Evolutionary conservation across 2,888 invertebrate species (phyloP).

Genomic region (Polylopha cassiicola): DNA sequence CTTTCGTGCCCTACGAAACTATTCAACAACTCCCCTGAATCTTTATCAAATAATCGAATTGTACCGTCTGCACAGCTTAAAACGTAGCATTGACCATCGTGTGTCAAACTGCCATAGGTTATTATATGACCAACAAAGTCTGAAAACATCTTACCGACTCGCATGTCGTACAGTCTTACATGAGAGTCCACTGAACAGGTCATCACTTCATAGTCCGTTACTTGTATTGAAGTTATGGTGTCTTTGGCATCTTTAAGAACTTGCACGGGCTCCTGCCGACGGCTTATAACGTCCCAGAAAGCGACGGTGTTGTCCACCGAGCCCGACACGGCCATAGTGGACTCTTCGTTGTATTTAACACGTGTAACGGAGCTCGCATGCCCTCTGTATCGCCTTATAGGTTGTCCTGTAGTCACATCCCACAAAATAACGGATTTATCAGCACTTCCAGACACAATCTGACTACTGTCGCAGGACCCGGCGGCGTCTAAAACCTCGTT

Average conservation of each 20-base stretch:
- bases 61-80: constrained; percentile 89
- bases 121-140: constrained; percentile 93
- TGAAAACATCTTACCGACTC: constrained; percentile 87
- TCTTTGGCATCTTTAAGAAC: constrained; percentile 95
- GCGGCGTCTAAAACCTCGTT: constrained; percentile 79
- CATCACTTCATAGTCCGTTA: constrained; percentile 93
- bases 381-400: constrained; percentile 88
- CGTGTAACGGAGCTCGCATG: constrained; percentile 93
- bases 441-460: constrained; percentile 91
- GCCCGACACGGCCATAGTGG: constrained; percentile 93
- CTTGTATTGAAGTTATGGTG: constrained; percentile 85
- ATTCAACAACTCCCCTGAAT: constrained; percentile 62
- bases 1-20: constrained; percentile 90
- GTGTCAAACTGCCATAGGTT: constrained; percentile 89
- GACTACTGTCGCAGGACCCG: constrained; percentile 95
- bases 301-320: constrained; percentile 95
- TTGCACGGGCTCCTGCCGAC: constrained; percentile 67
- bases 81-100: constrained; percentile 95
- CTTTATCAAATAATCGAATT: constrained; percentile 92
- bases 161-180: constrained; percentile 92
- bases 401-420: constrained; percentile 96
- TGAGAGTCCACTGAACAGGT: constrained; percentile 93
- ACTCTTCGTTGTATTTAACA: constrained; percentile 95
- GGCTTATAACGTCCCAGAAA: constrained; percentile 87
- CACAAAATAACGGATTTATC: constrained; percentile 97